Conservation (phyloP, 2,888 invertebrate species). For the Pterobdella sp. region DNA sequence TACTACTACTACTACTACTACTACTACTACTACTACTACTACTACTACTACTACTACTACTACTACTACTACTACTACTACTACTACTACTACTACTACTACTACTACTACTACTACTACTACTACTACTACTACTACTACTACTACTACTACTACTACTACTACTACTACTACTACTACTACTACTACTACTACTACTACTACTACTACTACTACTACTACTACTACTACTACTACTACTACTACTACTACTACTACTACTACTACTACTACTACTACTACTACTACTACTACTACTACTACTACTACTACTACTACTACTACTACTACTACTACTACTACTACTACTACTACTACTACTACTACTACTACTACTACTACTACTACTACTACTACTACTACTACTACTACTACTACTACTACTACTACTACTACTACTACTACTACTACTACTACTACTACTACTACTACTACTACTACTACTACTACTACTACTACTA, state of each 20-base stretch:
- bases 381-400: conserved; percentile 1
- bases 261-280: conserved; percentile 1
- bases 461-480: conserved; percentile 1
- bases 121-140: conserved; percentile 1
- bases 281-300: conserved; percentile 1
- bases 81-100: conserved; percentile 1
- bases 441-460: conserved; percentile 1
- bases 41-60: conserved; percentile 1
- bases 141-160: too few relatives aligned
- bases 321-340: conserved; percentile 1
- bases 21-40: conserved; percentile 1
- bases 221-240: conserved; percentile 1
- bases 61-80: conserved; percentile 1
- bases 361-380: conserved; percentile 1
- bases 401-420: conserved; percentile 1
- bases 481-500: conserved; percentile 1
- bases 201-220: neutral
- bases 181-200: too few relatives aligned
- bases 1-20: conserved; percentile 1
- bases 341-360: conserved; percentile 1
- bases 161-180: too few relatives aligned
- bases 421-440: conserved; percentile 1
- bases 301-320: conserved; percentile 1
- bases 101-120: conserved; percentile 1
- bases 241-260: conserved; percentile 1